A percentile compares a stretch with the other conserved stretches of the same genome.
These are phyloP conservation scores for Bombus cullumanus DNA, from an alignment of 1,140 invertebrate species.

Conservation along the genomic window DNA sequence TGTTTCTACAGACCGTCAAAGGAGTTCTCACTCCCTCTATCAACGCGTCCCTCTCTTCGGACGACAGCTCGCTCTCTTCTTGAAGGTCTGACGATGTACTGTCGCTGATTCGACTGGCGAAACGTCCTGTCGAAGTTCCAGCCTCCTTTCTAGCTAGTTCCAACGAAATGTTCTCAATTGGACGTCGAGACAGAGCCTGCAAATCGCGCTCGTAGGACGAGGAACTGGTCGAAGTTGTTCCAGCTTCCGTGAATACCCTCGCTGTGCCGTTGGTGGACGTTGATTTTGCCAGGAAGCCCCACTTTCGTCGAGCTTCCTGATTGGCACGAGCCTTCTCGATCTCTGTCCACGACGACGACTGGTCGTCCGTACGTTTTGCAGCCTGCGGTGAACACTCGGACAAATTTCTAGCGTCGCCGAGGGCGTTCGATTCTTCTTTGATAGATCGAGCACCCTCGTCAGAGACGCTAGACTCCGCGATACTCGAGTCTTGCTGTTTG, in stretches of 20 bases:
- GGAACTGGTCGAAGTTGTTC: constrained; percentile 61
- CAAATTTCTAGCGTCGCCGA: neutral
- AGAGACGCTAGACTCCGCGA: constrained; percentile 64
- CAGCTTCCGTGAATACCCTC: constrained; percentile 55
- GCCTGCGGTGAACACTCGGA: constrained; percentile 29
- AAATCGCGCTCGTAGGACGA: constrained; percentile 64
- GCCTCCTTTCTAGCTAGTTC: constrained; percentile 20
- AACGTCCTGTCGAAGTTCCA: constrained; percentile 10
- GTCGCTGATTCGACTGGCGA: constrained; percentile 60
- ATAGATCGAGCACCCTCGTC: constrained; percentile 68
- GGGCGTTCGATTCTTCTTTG: constrained; percentile 59
- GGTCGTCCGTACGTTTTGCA: neutral
- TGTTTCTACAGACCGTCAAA: constrained; percentile 65
- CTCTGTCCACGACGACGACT: constrained; percentile 11
- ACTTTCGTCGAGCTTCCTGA: constrained; percentile 38
- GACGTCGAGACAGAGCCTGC: constrained; percentile 13
- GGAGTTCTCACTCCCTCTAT: constrained; percentile 66
- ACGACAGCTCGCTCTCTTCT: constrained; percentile 74
- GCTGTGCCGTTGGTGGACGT: constrained; percentile 69
- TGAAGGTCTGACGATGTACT: constrained; percentile 73
- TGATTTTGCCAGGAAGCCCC: constrained; percentile 67
- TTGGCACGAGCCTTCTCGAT: neutral
- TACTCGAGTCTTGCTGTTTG: constrained; percentile 55
- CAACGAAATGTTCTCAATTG: constrained; percentile 10
- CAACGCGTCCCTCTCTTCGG: constrained; percentile 72